These are phyloP conservation scores for Monarcha castaneiventris DNA, from an alignment of 2,113 vertebrate genomes.

Conservation along the genomic window DNA sequence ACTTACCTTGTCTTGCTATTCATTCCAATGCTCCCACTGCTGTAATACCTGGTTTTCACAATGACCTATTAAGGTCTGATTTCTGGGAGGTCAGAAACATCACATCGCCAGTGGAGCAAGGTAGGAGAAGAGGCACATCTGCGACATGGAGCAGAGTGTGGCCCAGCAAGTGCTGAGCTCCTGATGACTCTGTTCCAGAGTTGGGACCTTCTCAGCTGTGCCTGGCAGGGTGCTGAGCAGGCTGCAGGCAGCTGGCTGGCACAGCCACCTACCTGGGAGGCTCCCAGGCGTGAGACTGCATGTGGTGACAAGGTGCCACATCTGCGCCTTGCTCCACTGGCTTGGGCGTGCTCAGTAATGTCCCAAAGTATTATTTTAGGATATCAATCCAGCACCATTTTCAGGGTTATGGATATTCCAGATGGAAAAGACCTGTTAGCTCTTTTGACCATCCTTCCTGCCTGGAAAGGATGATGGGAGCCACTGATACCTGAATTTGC, in stretches of 20 bases:
- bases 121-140: not conserved
- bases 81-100: not conserved
- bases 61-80: not conserved
- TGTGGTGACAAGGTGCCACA: not conserved
- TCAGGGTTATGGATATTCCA: not conserved
- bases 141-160: accelerated
- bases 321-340: not conserved
- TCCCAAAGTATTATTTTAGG: not conserved
- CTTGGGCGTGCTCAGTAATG: accelerated
- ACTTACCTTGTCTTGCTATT: not conserved
- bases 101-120: not conserved
- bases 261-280: not conserved
- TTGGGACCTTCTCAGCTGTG: not conserved
- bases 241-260: not conserved
- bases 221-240: accelerated
- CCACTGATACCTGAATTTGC: not conserved
- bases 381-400: not conserved
- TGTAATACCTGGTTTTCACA: not conserved
- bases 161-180: not conserved
- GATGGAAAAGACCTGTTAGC: not conserved
- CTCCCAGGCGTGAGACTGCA: not conserved
- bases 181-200: not conserved
- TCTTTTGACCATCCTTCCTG: not conserved
- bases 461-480: not conserved
- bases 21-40: not conserved